A percentile compares a stretch with the other conserved stretches of the same genome.
phyloP scores from a whole-genome alignment of 2,888 invertebrate genomes.

The Digitonthophagus gazella region DNA sequence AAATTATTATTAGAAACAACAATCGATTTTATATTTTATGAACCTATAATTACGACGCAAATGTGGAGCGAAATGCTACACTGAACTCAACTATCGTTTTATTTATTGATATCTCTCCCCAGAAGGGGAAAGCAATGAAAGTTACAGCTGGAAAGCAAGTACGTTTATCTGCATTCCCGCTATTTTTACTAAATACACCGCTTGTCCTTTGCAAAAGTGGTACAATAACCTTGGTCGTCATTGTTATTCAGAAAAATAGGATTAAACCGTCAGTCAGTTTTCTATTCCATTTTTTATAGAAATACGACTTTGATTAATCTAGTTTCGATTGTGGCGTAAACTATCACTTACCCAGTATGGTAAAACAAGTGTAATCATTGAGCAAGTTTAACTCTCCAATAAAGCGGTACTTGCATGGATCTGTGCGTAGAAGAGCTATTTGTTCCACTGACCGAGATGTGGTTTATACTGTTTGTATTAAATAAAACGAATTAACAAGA shows the following conservation, averaged over 20 bases:
- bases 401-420: not conserved
- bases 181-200: not conserved
- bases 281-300: not conserved
- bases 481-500: not conserved
- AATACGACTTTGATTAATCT: not conserved
- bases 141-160: not conserved
- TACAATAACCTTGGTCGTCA: not conserved
- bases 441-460: not conserved
- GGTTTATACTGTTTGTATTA: not conserved
- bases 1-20: not conserved
- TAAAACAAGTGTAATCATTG: not conserved
- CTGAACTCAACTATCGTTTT: not conserved
- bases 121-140: not conserved
- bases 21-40: not conserved
- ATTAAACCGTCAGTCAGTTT: no score
- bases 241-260: no score
- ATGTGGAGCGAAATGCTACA: not conserved
- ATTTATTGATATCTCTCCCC: not conserved
- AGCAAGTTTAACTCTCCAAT: not conserved
- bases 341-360: not conserved
- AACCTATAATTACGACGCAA: not conserved
- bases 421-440: not conserved
- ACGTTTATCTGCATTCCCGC: not conserved
- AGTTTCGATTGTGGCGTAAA: not conserved
- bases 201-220: not conserved